Percentiles rank a stretch among this genome's conserved stretches.
phyloP scores from a whole-genome alignment of 2,888 invertebrate species.

The Macrophya alboannulata region DNA sequence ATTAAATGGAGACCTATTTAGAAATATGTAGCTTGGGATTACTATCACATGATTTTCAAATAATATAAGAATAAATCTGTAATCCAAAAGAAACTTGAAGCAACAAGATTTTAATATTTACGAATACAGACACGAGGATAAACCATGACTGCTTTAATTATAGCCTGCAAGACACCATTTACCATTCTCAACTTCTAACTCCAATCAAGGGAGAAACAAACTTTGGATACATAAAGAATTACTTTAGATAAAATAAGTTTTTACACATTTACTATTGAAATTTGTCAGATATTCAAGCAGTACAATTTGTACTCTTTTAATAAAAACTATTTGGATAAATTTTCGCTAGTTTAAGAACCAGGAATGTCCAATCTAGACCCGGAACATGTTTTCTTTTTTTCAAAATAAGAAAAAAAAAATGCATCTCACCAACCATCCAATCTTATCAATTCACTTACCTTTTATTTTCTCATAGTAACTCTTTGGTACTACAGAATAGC shows the following conservation, averaged over 20 bases:
- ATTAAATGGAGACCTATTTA: conserved; percentile 7
- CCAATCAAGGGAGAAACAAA: not conserved
- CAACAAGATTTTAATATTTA: conserved; percentile 5
- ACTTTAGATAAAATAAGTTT: not conserved
- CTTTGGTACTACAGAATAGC: conserved; percentile 65
- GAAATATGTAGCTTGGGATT: not conserved
- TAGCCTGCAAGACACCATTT: not conserved
- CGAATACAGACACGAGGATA: conserved; percentile 23
- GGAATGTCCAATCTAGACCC: conserved; percentile 61
- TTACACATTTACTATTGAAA: conserved; percentile 13
- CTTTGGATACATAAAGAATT: not conserved
- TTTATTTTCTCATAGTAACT: conserved; percentile 61
- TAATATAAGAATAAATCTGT: conserved; percentile 28
- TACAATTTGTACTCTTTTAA: not conserved
- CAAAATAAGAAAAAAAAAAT: not conserved
- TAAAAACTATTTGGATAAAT: not conserved
- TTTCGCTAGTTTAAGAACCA: conserved; percentile 40
- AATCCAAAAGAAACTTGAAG: not conserved
- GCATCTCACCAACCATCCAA: not conserved
- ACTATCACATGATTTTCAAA: not conserved
- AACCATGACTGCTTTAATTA: not conserved
- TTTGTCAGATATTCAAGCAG: not conserved
- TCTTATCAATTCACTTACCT: conserved; percentile 46
- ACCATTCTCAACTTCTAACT: not conserved
- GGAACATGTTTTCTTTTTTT: not conserved